phyloP scores from a whole-genome alignment of 2,113 vertebrate genomes.

The Callionymus lyra region DNA sequence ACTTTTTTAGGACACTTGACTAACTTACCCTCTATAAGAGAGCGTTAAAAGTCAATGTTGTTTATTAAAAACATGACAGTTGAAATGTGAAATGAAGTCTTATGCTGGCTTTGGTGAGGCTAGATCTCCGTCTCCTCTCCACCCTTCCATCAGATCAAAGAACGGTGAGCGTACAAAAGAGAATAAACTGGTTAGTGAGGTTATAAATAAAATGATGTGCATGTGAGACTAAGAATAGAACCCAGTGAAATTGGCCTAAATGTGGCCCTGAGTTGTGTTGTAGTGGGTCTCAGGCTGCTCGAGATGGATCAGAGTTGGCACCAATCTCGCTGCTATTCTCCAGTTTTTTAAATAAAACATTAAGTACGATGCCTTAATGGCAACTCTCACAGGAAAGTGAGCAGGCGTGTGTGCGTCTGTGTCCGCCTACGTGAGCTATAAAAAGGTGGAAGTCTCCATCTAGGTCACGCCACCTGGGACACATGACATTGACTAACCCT shows the following conservation, averaged over 20 bases:
- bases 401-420: constrained; percentile 3
- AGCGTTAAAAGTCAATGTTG: too few species aligned
- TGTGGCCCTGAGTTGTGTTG: background rate
- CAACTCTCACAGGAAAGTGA: constrained; percentile 24
- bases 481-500: constrained; percentile 23
- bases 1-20: too few species aligned
- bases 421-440: constrained; percentile 10
- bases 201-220: too few species aligned
- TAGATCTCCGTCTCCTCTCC: too few species aligned
- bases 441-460: constrained; percentile 31
- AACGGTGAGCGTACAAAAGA: background rate
- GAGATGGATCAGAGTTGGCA: constrained; percentile 30
- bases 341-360: constrained; percentile 47
- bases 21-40: too few species aligned
- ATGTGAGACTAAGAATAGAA: background rate
- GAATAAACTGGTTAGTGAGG: background rate
- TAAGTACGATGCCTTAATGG: constrained; percentile 33
- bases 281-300: constrained; percentile 6
- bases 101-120: too few species aligned
- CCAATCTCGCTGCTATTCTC: constrained; percentile 16
- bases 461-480: constrained; percentile 37
- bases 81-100: too few species aligned
- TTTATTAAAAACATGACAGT: too few species aligned
- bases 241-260: background rate
- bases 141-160: background rate